Evolutionary conservation across 2,888 invertebrate species (phyloP).

Genomic region (Conus canariensis): DNA sequence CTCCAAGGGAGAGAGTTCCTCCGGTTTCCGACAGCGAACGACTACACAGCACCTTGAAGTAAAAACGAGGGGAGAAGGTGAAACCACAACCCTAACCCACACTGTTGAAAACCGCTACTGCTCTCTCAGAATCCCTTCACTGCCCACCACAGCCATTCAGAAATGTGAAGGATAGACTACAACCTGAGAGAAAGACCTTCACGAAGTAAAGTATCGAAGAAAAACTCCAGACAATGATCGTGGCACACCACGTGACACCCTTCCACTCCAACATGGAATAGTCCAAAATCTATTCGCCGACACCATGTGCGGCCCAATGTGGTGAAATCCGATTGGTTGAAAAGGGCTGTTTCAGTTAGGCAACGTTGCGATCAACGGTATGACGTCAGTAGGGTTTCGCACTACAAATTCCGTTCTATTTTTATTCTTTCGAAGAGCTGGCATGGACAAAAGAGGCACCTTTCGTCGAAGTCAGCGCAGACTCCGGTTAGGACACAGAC

Average conservation of each 20-base stretch:
- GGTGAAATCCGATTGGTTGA: conserved; percentile 61
- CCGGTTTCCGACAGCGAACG: conserved; percentile 45
- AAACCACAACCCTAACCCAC: conserved; percentile 19
- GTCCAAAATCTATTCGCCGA: conserved; percentile 52
- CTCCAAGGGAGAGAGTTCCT: conserved; percentile 50
- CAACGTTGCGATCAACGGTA: conserved; percentile 46
- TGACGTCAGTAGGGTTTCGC: conserved; percentile 57
- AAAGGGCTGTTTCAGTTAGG: conserved; percentile 48
- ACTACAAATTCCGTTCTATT: conserved; percentile 53
- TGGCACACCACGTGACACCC: conserved; percentile 27
- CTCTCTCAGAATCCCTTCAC: neutral
- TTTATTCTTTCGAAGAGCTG: conserved; percentile 42
- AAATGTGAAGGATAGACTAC: conserved; percentile 19
- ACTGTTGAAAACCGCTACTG: conserved; percentile 2
- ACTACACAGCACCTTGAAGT: conserved; percentile 39
- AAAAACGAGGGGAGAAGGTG: conserved; percentile 34
- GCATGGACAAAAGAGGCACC: conserved; percentile 52
- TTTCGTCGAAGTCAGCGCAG: conserved; percentile 33
- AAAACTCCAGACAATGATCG: conserved; percentile 8
- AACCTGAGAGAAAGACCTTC: conserved; percentile 13
- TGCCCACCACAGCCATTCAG: conserved; percentile 26
- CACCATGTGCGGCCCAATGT: conserved; percentile 60
- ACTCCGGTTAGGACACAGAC: conserved; percentile 1
- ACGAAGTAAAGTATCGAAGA: conserved; percentile 16
- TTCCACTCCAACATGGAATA: conserved; percentile 46